Evolutionary conservation across 2,113 vertebrate genomes (phyloP), one percentile per base, ranked within the genome.

Genomic region (Physeter macrocephalus): DNA sequence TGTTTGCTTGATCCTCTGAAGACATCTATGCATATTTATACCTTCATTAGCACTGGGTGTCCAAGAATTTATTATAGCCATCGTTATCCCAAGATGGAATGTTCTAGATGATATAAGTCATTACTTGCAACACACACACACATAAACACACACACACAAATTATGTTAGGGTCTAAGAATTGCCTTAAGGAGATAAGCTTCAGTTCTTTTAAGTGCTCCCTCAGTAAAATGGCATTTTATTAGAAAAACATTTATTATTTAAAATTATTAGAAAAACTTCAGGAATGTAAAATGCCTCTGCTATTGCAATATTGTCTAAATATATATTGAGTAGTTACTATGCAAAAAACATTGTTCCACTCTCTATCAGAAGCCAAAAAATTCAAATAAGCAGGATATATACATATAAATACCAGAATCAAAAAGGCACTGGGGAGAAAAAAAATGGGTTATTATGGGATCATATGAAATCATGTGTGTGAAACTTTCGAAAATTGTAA

Each of bases 221-320:
- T 96, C 20, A 67, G 18, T 66, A 88, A 94, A 93, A 84, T 93
- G n/a, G 2, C 21, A 71, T 90, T 90, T 89, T 62, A 57, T 43
- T 71, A 89, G 27, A 36, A 69, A 93, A 90, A 93, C 92, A 11
- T 1, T 71, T 72, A 59, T 82, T 46, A n/a, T 31, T 75, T 94
- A 34, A 69, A 92, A 90, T 66, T 77, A 93, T 62, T 95, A 82
- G 52, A 75, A 95, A 94, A 34, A 1, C 80, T 81, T 94, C 49
- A 77, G 81, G 39, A 43, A 43, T n/a, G 27, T 59, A 67, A 95
- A 91, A 81, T 31, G 29, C 11, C 29, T 84, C 74, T 84, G 27
- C 27, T 49, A 14, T 34, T 54, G 5, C 57, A 83, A 64, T 57
- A 29, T 36, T 36, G 8, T 64, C 31, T 78, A 39, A 88, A 39